A percentile compares a stretch with the other conserved stretches of the same genome.
These are phyloP conservation scores for Onychomys arenicola DNA, from an alignment of 2,797 vertebrate genomes.

Conservation along the genomic window DNA sequence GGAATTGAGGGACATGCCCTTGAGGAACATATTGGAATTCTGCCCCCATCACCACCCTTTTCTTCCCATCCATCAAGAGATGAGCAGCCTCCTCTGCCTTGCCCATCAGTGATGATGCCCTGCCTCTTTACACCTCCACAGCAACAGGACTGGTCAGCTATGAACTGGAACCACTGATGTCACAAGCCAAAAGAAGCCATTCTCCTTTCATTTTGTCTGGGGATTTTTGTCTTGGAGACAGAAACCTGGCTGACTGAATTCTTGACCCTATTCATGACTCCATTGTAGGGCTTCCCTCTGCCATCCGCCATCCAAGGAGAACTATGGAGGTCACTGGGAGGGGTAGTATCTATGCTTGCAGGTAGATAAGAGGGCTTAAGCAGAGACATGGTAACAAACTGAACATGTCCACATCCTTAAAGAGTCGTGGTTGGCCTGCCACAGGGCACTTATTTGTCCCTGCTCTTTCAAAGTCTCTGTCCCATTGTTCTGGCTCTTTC, in stretches of 20 bases:
- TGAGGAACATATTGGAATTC: neutral
- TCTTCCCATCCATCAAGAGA: neutral
- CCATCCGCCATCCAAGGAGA: neutral
- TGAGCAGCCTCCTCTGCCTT: neutral
- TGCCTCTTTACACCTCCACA: neutral
- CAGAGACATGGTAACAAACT: neutral
- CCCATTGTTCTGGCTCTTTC: neutral
- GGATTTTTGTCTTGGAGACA: neutral
- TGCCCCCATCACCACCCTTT: neutral
- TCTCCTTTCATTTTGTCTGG: neutral
- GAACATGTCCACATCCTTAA: neutral
- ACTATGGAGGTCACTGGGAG: neutral
- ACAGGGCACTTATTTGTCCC: fast-evolving
- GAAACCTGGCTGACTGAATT: neutral
- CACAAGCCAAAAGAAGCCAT: neutral
- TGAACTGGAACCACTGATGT: too few relatives aligned
- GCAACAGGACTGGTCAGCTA: too few relatives aligned
- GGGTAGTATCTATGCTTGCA: neutral
- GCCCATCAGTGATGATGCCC: too few relatives aligned
- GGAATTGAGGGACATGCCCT: neutral
- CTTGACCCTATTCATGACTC: neutral
- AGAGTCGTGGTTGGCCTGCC: neutral
- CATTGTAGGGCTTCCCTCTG: neutral
- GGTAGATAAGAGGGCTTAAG: neutral
- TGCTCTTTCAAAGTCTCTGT: neutral